Conservation (phyloP, 2,888 invertebrate genomes). For the Eilema sororculum region DNA sequence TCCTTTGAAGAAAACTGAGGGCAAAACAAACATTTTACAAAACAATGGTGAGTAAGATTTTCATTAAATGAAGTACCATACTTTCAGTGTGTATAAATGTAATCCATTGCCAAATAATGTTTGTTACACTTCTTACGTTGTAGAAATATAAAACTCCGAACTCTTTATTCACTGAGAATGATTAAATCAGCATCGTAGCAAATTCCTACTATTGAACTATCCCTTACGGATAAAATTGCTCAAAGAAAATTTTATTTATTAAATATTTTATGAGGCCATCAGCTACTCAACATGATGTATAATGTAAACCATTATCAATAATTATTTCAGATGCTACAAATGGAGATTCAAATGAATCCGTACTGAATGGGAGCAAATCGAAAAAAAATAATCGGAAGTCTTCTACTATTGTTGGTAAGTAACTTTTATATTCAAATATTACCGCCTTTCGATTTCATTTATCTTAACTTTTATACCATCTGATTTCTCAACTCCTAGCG, state of each 20-base stretch:
- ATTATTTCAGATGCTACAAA: slow-evolving; percentile 31
- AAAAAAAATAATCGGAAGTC: slow-evolving; percentile 50
- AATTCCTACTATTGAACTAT: too few relatives aligned
- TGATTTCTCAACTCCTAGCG: not conserved
- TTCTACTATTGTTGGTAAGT: slow-evolving; percentile 41
- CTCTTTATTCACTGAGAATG: too few relatives aligned
- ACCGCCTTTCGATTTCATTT: too few relatives aligned
- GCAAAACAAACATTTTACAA: slow-evolving; percentile 67
- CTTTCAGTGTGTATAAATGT: too few relatives aligned
- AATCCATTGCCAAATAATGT: too few relatives aligned
- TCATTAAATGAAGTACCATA: slow-evolving; percentile 4
- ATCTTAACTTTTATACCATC: not conserved
- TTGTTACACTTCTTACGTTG: too few relatives aligned
- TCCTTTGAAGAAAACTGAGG: slow-evolving; percentile 68
- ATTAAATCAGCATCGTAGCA: too few relatives aligned
- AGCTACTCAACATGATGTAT: not conserved
- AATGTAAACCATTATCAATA: not conserved
- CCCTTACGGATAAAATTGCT: too few relatives aligned
- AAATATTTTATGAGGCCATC: too few relatives aligned
- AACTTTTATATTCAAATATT: not conserved
- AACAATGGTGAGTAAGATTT: slow-evolving; percentile 54
- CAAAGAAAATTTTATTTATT: too few relatives aligned
- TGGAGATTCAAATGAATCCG: slow-evolving; percentile 30
- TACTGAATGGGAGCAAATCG: slow-evolving; percentile 46
- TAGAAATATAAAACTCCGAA: too few relatives aligned